Evolutionary conservation across 2,113 vertebrate genomes (phyloP).

Genomic region (Albula glossodonta): DNA sequence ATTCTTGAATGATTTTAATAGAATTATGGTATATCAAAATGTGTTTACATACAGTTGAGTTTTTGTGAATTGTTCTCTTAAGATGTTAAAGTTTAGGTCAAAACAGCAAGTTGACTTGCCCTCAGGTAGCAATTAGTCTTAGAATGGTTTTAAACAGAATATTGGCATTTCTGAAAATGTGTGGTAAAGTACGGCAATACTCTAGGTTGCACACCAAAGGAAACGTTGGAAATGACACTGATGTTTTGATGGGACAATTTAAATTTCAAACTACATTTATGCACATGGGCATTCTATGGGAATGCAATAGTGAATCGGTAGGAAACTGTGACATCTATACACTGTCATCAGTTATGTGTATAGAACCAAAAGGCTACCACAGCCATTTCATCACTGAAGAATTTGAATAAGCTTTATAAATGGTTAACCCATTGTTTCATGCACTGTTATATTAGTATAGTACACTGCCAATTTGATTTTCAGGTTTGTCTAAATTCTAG

Average conservation of each 20-base stretch:
- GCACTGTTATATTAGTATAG: constrained; percentile 30
- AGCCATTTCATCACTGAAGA: constrained; percentile 3
- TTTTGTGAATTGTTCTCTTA: constrained; percentile 57
- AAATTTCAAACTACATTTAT: background rate
- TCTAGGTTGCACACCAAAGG: background rate
- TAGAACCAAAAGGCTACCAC: constrained; percentile 5
- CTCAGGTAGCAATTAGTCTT: background rate
- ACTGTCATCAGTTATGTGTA: constrained; percentile 7
- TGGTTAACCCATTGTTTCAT: constrained; percentile 20
- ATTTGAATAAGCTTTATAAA: constrained; percentile 12
- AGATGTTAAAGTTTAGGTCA: constrained; percentile 64
- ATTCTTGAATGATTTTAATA: constrained; percentile 46
- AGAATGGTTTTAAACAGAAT: background rate
- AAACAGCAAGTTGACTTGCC: background rate
- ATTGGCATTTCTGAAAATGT: constrained; percentile 25
- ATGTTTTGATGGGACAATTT: background rate
- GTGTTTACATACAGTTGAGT: constrained; percentile 59
- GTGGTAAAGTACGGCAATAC: background rate
- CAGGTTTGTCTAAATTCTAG: constrained; percentile 45
- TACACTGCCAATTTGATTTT: constrained; percentile 38
- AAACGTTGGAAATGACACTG: background rate
- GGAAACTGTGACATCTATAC: constrained; percentile 25
- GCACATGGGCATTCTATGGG: background rate
- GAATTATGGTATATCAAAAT: constrained; percentile 43
- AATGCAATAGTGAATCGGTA: background rate